A percentile compares a stretch with the other conserved stretches of the same genome.
These are phyloP conservation scores for Bufo gargarizans DNA, from an alignment of 2,113 vertebrate species.

Conservation along the genomic window DNA sequence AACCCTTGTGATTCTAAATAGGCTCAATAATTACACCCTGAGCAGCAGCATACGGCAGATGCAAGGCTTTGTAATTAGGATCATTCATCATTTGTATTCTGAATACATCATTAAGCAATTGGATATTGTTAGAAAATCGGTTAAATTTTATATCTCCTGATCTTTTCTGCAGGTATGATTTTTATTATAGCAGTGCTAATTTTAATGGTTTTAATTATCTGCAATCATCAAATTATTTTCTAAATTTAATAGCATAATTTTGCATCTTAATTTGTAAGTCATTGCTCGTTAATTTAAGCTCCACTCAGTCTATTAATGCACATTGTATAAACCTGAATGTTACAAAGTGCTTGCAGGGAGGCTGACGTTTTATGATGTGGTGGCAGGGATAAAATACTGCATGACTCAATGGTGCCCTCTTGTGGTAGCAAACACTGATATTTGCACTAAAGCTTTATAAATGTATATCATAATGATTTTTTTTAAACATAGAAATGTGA, in stretches of 20 bases:
- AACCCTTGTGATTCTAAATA: constrained; percentile 40
- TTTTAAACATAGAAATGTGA: no score
- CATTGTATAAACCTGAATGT: constrained; percentile 10
- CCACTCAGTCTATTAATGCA: constrained; percentile 31
- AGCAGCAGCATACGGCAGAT: constrained; percentile 21
- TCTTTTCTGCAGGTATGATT: constrained; percentile 28
- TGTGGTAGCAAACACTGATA: constrained; percentile 47
- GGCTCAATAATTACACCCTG: background rate
- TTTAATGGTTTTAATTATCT: constrained; percentile 43
- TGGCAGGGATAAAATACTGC: background rate
- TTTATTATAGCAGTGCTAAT: constrained; percentile 49
- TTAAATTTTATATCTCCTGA: constrained; percentile 24
- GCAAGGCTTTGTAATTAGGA: constrained; percentile 32
- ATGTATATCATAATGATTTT: background rate
- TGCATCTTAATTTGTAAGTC: constrained; percentile 41
- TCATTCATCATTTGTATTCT: constrained; percentile 41
- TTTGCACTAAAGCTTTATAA: background rate
- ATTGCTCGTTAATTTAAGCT: constrained; percentile 36
- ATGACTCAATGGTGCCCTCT: constrained; percentile 60
- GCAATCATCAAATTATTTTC: constrained; percentile 53
- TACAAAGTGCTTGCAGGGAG: background rate
- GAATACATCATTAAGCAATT: constrained; percentile 14
- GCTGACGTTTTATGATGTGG: background rate
- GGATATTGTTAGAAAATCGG: constrained; percentile 42
- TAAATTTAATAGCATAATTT: constrained; percentile 53